Evolutionary conservation across 2,113 vertebrate species (phyloP).

Genomic region (Gasterosteus aculeatus): DNA sequence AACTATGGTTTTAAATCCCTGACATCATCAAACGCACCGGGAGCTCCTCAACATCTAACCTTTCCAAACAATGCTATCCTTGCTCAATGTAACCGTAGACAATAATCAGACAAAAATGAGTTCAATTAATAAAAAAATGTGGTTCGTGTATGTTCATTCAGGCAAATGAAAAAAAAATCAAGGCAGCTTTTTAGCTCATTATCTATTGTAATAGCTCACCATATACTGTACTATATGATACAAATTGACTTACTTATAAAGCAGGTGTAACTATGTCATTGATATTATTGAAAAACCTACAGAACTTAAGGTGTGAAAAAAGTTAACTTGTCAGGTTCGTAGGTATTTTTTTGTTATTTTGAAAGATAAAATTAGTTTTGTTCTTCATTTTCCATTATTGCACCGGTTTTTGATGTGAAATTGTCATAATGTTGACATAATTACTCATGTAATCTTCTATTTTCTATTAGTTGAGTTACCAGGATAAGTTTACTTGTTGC

Average conservation of each 20-base stretch:
- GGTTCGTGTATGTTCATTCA: slow-evolving; percentile 7
- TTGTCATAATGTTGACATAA: slow-evolving; percentile 63
- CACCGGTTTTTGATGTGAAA: slow-evolving; percentile 71
- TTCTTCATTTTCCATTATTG: slow-evolving; percentile 63
- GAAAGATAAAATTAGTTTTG: slow-evolving; percentile 37
- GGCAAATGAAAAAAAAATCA: slow-evolving; percentile 1
- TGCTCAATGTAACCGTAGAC: slow-evolving; percentile 46
- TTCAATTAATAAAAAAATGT: slow-evolving; percentile 13
- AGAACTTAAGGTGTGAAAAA: slow-evolving; percentile 34
- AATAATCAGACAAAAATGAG: neutral
- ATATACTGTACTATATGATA: slow-evolving; percentile 20
- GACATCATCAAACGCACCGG: neutral
- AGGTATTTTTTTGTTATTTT: slow-evolving; percentile 32
- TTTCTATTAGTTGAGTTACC: slow-evolving; percentile 80
- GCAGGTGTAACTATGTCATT: slow-evolving; percentile 15
- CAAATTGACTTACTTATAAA: slow-evolving; percentile 5
- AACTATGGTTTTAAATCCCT: slow-evolving; percentile 19
- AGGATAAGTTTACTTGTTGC: slow-evolving; percentile 87
- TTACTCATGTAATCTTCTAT: slow-evolving; percentile 68
- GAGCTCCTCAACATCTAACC: slow-evolving; percentile 2
- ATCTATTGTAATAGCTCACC: slow-evolving; percentile 23
- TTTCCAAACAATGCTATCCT: slow-evolving; percentile 29
- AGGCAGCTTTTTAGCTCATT: slow-evolving; percentile 1
- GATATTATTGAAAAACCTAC: slow-evolving; percentile 26
- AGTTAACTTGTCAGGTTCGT: slow-evolving; percentile 48